Conservation (phyloP, 1,140 invertebrate species). For the Anadara kagoshimensis region DNA sequence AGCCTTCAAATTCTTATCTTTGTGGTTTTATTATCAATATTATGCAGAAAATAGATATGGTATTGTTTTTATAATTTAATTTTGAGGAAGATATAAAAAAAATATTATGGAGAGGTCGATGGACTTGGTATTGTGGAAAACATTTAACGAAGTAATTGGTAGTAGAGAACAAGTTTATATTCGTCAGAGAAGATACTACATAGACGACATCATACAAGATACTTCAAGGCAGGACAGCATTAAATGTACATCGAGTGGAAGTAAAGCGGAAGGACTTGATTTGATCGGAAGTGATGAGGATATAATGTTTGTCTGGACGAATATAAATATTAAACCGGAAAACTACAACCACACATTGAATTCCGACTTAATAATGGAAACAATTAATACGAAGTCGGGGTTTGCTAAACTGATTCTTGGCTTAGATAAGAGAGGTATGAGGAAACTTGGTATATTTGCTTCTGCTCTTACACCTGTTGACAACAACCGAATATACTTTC, state of each 20-base stretch:
- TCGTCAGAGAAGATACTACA: no score
- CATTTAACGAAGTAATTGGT: no score
- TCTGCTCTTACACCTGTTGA: not conserved
- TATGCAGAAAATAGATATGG: no score
- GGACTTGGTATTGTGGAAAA: no score
- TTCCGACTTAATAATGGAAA: not conserved
- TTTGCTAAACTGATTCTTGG: not conserved
- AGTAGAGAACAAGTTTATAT: no score
- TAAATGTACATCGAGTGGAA: not conserved
- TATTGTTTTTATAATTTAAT: no score
- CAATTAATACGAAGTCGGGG: not conserved
- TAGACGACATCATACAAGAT: not conserved
- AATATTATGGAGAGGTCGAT: no score
- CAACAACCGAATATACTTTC: not conserved
- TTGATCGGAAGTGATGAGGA: not conserved
- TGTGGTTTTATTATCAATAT: no score
- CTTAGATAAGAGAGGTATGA: not conserved
- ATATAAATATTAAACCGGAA: not conserved
- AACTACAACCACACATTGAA: not conserved
- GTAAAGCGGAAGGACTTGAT: not conserved
- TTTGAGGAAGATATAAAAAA: no score
- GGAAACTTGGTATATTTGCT: not conserved
- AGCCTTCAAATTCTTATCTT: no score
- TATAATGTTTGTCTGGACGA: not conserved
- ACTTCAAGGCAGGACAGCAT: not conserved